These are phyloP conservation scores for Drosophila mimetica DNA, from an alignment of 2,888 invertebrate species.

Conservation along the genomic window DNA sequence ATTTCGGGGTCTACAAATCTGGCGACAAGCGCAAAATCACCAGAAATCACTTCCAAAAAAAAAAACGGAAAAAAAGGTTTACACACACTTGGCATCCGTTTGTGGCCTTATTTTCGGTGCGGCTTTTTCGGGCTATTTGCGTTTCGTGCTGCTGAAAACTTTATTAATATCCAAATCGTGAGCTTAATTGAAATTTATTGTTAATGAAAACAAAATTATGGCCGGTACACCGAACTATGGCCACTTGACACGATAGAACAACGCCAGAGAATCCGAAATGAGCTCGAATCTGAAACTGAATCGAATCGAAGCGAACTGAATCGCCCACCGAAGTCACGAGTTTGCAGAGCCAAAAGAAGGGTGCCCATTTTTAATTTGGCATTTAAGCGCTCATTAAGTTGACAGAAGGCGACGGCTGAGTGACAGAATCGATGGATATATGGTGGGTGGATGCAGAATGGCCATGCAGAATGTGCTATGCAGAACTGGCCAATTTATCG, in stretches of 20 bases:
- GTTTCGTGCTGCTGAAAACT: conserved; percentile 72
- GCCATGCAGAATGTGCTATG: not conserved
- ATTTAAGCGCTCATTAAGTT: conserved; percentile 72
- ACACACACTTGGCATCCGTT: conserved; percentile 42
- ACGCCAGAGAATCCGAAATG: conserved; percentile 30
- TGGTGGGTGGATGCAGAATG: conserved; percentile 62
- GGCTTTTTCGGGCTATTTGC: conserved; percentile 55
- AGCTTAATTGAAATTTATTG: conserved; percentile 80
- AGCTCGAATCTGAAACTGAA: conserved; percentile 1
- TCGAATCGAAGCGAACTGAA: conserved; percentile 9
- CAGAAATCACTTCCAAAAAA: conserved; percentile 26
- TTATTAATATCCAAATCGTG: conserved; percentile 78
- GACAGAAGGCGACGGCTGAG: conserved; percentile 61
- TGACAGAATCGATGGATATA: conserved; percentile 55
- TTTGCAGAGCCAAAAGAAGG: conserved; percentile 1
- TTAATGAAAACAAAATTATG: conserved; percentile 74
- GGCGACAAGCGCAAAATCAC: conserved; percentile 24
- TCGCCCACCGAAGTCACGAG: conserved; percentile 36
- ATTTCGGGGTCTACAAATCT: conserved; percentile 26
- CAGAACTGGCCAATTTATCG: conserved; percentile 28
- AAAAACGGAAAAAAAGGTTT: conserved; percentile 40
- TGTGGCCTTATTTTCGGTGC: conserved; percentile 27
- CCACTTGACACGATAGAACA: conserved; percentile 70
- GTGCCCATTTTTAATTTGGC: conserved; percentile 63
- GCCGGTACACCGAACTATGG: conserved; percentile 50